These are phyloP conservation scores for Aphaenogaster ashmeadi DNA, from an alignment of 1,140 invertebrate genomes.

Conservation along the genomic window DNA sequence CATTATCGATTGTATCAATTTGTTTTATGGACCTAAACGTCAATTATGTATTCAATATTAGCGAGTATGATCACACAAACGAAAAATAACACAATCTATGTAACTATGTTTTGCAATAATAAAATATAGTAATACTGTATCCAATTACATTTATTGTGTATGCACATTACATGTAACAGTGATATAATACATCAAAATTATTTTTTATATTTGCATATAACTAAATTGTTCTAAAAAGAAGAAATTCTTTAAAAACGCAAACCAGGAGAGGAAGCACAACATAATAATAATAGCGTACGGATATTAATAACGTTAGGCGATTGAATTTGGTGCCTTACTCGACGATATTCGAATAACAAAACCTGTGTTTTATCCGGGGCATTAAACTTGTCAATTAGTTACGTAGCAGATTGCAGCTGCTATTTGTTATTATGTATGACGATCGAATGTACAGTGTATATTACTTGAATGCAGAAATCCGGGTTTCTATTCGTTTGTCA, in stretches of 20 bases:
- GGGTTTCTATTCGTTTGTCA: constrained; percentile 11
- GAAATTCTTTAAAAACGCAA: neutral
- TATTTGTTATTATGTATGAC: neutral
- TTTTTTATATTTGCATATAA: neutral
- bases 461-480: constrained; percentile 37
- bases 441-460: neutral
- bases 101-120: neutral
- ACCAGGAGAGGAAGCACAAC: neutral
- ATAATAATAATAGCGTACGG: neutral
- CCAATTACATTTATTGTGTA: neutral
- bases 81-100: neutral
- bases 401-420: constrained; percentile 20
- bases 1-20: neutral
- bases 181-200: neutral
- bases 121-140: neutral
- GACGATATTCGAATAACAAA: constrained; percentile 14
- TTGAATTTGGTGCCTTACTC: neutral
- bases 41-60: neutral
- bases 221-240: neutral
- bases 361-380: constrained; percentile 19
- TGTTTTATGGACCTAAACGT: neutral
- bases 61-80: neutral
- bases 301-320: neutral
- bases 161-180: neutral
- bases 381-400: constrained; percentile 48